Conservation (phyloP, 2,113 vertebrate genomes). For the Carassius carassius region DNA sequence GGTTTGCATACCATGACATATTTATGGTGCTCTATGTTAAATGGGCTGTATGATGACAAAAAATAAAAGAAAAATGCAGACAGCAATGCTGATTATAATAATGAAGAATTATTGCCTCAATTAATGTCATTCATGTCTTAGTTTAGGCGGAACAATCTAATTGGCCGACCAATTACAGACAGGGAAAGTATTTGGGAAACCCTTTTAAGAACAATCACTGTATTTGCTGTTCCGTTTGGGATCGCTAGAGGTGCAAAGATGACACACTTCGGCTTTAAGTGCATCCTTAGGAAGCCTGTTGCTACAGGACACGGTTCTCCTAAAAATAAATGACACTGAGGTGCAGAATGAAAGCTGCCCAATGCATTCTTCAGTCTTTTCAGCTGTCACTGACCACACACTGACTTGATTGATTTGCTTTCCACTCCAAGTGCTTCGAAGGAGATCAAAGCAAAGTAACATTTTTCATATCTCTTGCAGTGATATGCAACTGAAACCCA, state of each 20-base stretch:
- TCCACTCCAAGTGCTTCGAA: not conserved
- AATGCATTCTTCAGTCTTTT: constrained; percentile 29
- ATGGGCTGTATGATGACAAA: too few species aligned
- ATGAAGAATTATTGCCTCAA: not conserved
- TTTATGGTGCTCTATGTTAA: too few species aligned
- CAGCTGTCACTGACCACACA: constrained; percentile 23
- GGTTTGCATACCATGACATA: too few species aligned
- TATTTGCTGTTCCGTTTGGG: not conserved
- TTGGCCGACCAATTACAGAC: not conserved
- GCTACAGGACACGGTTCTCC: constrained; percentile 62
- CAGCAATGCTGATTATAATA: too few species aligned
- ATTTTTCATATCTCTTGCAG: not conserved
- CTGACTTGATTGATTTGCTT: constrained; percentile 26
- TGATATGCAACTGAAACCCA: constrained; percentile 8
- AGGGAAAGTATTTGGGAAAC: not conserved
- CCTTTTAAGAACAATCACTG: not conserved
- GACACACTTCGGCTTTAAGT: constrained; percentile 13
- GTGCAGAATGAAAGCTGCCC: constrained; percentile 40
- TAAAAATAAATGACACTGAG: constrained; percentile 49
- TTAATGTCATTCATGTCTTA: not conserved
- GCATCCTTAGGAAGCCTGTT: constrained; percentile 57
- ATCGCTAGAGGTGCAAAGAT: not conserved
- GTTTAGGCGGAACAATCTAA: not conserved
- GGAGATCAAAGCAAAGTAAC: not conserved
- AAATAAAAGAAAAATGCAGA: too few species aligned